These are phyloP conservation scores for Sylvietta virens DNA, from an alignment of 2,113 vertebrate species.

Conservation along the genomic window DNA sequence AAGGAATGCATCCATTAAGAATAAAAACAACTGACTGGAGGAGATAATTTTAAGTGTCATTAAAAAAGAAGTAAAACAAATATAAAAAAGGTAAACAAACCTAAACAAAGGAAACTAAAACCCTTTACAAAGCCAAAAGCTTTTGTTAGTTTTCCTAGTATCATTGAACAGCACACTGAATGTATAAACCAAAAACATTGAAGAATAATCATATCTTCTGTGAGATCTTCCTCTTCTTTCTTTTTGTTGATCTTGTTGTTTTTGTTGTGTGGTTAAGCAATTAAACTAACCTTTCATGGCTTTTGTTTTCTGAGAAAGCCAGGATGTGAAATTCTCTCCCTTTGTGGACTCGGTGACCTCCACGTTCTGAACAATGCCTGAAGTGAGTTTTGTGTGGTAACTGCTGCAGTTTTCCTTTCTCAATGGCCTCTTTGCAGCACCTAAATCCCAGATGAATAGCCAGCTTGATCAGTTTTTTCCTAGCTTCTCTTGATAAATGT, in stretches of 20 bases:
- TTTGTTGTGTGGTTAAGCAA: background rate
- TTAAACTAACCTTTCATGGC: background rate
- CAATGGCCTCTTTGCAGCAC: background rate
- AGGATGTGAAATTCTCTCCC: background rate
- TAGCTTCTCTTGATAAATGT: constrained; percentile 61
- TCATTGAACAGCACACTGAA: background rate
- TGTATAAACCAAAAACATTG: background rate
- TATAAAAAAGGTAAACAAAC: background rate
- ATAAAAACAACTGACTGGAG: background rate
- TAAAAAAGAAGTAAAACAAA: background rate
- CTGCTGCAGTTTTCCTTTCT: background rate
- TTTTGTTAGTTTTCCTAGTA: background rate
- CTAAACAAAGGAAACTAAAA: background rate
- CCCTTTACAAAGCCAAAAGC: background rate
- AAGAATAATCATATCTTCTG: background rate
- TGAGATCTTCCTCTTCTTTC: background rate
- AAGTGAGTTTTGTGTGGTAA: background rate
- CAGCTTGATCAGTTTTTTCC: constrained; percentile 18
- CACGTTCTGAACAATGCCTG: background rate
- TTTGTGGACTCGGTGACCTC: background rate
- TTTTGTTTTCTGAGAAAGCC: background rate
- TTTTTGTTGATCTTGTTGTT: background rate
- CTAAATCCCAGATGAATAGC: background rate
- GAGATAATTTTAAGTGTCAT: background rate
- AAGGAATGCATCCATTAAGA: background rate